Conservation (phyloP, 2,797 vertebrate genomes). For the Dendrocincla tyrannina region DNA sequence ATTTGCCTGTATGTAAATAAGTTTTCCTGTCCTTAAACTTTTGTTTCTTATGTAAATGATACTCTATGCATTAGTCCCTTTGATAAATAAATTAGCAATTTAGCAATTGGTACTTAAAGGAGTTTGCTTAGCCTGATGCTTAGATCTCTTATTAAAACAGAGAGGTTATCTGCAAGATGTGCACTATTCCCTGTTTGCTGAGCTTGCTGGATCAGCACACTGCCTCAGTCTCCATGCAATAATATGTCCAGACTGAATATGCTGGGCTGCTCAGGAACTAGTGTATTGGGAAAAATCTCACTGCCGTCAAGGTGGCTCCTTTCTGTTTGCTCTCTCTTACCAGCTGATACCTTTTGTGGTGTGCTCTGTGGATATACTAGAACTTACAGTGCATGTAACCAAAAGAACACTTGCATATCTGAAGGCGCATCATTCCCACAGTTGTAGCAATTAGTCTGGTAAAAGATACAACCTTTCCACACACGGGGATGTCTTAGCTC, state of each 20-base stretch:
- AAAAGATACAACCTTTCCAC: neutral
- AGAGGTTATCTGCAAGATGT: neutral
- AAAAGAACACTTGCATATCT: neutral
- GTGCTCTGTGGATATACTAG: neutral
- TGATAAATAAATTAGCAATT: neutral
- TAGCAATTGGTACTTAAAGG: neutral
- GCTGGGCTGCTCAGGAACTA: neutral
- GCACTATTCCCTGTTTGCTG: neutral
- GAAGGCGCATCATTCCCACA: neutral
- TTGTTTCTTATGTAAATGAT: neutral
- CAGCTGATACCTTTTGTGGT: neutral
- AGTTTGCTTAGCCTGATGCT: neutral
- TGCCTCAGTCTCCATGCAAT: neutral
- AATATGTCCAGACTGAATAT: accelerated
- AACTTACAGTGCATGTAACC: neutral
- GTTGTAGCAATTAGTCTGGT: neutral
- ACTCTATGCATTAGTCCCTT: neutral
- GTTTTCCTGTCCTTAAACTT: neutral
- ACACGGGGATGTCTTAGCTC: neutral
- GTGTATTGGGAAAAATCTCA: neutral
- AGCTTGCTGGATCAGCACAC: neutral
- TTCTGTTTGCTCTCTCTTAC: neutral
- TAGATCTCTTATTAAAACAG: neutral
- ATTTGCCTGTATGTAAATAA: neutral
- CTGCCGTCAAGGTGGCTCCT: neutral